These are phyloP conservation scores for Mionectes olivaceus DNA, from an alignment of 2,797 vertebrate species.

Conservation along the genomic window DNA sequence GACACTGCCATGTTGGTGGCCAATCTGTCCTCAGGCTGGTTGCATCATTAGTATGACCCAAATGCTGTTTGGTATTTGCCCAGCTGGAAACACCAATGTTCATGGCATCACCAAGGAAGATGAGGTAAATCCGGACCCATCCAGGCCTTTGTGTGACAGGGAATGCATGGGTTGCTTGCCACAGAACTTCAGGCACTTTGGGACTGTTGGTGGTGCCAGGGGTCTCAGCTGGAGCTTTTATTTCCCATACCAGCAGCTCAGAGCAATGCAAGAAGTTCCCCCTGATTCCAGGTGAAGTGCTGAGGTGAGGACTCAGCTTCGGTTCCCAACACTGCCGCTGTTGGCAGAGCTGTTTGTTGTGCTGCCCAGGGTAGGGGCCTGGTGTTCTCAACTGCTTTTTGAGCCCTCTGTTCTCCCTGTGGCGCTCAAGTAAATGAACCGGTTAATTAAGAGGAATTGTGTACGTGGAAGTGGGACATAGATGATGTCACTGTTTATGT, in stretches of 20 bases:
- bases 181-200: background rate
- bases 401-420: background rate
- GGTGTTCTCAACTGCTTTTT: background rate
- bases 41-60: background rate
- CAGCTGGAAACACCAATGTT: background rate
- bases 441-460: background rate
- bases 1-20: background rate
- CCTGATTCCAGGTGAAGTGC: background rate
- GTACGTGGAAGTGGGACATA: background rate
- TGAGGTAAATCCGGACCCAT: fast-evolving
- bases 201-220: background rate
- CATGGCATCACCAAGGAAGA: background rate
- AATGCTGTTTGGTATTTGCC: background rate
- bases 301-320: background rate
- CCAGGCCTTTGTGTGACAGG: fast-evolving
- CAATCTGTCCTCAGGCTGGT: background rate
- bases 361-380: background rate
- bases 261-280: fast-evolving
- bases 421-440: background rate
- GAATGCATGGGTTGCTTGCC: background rate
- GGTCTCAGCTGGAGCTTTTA: background rate
- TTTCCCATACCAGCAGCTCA: fast-evolving
- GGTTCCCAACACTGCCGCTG: fast-evolving
- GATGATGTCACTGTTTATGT: background rate
- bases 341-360: background rate